Base-by-base conservation (phyloP, 1,140 invertebrate species). In the Thereuonema tuberculata region DNA sequence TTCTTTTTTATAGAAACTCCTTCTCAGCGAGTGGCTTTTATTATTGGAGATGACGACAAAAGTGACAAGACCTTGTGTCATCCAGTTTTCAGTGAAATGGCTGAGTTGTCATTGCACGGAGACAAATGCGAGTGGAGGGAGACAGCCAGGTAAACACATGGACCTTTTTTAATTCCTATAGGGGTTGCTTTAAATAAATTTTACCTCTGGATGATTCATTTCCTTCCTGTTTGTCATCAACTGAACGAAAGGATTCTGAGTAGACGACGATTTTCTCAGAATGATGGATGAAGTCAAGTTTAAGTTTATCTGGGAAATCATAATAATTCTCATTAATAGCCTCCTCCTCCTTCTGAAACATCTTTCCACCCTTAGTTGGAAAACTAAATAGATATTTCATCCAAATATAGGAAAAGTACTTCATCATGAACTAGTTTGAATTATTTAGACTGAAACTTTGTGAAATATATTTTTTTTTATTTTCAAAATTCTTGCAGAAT, bases 81-180 rank as follows among this genome's bases (percentile, higher is more conserved):
- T 65, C 76, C 76, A 26, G 61, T 78, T n/a, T 98, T 97, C 77
- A 94, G 90, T 67, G 87, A 94, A 74, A 93, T 97, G 89, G 85
- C 82, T 27, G 84, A 76, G 83, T 80, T 97, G 61, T 82, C 88
- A 55, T 81, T 80, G 26, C 71, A 70, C 65, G 85, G 89, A 47
- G 88, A 89, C 58, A 87, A 92, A 65, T 82, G 90, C 71, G 87
- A 93, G 77, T 96, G 93, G 93, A 93, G 93, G 71, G 93, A 96
- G 76, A 94, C 92, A n/a, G 93, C 92, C 20, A 82, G 93, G 84
- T 84, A 72, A 66, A 65, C 5, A 17, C 31, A 37, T 37, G 17
- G 5, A 9, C 31, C 5, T 37, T 5, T 60, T 9, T 37, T 9
- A 37, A 37, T 9, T 37, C 5, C 17, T 37, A 9, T 37, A 9